Percentiles rank a stretch among this genome's conserved stretches.
Evolutionary conservation across 2,113 vertebrate genomes (phyloP).

Genomic region (Ceratotherium simum): DNA sequence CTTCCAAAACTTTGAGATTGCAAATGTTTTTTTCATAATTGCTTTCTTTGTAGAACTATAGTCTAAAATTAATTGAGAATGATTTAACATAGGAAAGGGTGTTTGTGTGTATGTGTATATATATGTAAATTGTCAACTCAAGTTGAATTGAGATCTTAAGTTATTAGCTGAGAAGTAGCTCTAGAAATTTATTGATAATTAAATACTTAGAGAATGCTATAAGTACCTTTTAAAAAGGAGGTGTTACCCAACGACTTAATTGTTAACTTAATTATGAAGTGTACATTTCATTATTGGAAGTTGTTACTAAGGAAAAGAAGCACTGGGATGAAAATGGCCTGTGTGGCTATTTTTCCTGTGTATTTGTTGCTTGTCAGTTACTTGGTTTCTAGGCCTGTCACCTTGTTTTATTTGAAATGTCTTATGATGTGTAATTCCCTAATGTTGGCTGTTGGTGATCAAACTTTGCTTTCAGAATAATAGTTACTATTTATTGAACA

Average conservation of each 20-base stretch:
- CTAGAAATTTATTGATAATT: neutral
- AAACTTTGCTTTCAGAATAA: constrained; percentile 50
- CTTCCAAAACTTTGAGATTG: neutral
- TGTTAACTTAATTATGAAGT: constrained; percentile 25
- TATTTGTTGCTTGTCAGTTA: constrained; percentile 37
- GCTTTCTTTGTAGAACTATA: constrained; percentile 40
- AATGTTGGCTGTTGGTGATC: constrained; percentile 52
- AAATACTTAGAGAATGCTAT: neutral
- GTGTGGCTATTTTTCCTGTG: neutral
- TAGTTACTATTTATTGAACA: constrained; percentile 41
- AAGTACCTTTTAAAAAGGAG: constrained; percentile 1
- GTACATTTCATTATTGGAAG: neutral
- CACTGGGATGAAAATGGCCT: neutral
- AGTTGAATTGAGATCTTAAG: neutral
- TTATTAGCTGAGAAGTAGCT: neutral
- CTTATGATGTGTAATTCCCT: neutral
- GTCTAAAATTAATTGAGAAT: constrained; percentile 14
- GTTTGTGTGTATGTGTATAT: constrained; percentile 3
- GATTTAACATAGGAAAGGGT: neutral
- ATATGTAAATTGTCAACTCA: constrained; percentile 42
- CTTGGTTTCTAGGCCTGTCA: neutral
- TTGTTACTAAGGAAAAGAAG: constrained; percentile 14
- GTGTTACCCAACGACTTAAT: neutral
- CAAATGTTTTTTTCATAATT: neutral
- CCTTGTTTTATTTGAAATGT: constrained; percentile 50